Percentiles rank a stretch among this genome's conserved stretches.
Conservation (phyloP, 2,888 invertebrate species). For the Drepanosiphum platanoidis region DNA sequence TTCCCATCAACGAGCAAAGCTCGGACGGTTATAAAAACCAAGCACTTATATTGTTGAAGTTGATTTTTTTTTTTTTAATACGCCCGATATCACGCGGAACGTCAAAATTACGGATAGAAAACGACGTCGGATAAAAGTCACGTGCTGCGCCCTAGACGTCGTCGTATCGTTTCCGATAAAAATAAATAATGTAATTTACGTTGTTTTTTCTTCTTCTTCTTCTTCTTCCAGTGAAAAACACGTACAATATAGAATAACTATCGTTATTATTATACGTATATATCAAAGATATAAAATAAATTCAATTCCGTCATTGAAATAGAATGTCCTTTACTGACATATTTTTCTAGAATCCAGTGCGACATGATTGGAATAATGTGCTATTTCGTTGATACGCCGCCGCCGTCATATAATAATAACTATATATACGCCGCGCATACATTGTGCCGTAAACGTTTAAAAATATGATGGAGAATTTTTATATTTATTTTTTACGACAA, state of each 20-base stretch:
- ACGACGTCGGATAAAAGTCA: not conserved
- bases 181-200: not conserved
- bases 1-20: not conserved
- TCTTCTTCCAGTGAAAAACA: not conserved
- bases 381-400: not conserved
- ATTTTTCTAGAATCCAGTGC: not conserved
- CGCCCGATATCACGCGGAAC: no score
- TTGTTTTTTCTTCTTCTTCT: not conserved
- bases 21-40: constrained; percentile 13
- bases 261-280: not conserved
- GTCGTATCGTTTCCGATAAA: not conserved
- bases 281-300: not conserved
- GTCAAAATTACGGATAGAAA: not conserved
- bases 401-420: not conserved
- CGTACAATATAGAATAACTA: not conserved
- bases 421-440: not conserved
- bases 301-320: not conserved
- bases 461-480: not conserved
- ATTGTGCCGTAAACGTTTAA: not conserved
- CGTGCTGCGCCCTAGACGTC: not conserved
- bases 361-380: not conserved
- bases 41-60: constrained; percentile 21
- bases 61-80: not conserved
- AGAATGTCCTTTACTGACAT: not conserved
- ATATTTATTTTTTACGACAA: not conserved